Conservation (phyloP, 2,113 vertebrate species). For the Crocuta crocuta region DNA sequence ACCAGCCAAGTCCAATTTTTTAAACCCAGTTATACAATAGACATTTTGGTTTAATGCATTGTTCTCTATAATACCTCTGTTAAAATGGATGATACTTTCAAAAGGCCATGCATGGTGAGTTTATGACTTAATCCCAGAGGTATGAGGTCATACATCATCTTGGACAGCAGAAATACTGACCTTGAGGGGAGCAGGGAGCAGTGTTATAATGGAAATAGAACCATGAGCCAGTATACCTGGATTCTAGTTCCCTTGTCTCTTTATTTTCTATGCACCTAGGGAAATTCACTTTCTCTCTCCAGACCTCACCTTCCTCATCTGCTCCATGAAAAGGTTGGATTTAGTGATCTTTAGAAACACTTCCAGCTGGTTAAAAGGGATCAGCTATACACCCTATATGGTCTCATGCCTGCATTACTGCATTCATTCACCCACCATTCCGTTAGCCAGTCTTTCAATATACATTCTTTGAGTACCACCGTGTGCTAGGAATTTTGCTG, state of each 20-base stretch:
- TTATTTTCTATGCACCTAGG: background rate
- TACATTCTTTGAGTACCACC: background rate
- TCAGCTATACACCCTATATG: background rate
- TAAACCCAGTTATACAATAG: conserved; percentile 13
- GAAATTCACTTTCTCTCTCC: background rate
- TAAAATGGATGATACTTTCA: conserved; percentile 61
- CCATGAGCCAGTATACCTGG: background rate
- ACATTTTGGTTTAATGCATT: conserved; percentile 7
- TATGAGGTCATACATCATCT: conserved; percentile 34
- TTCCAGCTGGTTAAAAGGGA: background rate
- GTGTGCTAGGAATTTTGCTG: background rate
- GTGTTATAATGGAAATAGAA: background rate
- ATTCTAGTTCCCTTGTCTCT: background rate
- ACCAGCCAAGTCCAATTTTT: background rate
- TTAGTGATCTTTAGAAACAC: background rate
- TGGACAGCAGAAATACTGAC: background rate
- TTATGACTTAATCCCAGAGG: conserved; percentile 53
- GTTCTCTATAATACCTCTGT: background rate
- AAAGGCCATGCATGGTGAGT: conserved; percentile 34
- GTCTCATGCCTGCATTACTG: background rate
- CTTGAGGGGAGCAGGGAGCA: background rate
- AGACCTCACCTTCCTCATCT: background rate
- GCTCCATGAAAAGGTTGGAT: background rate
- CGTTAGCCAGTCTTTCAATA: background rate
- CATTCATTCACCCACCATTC: background rate